Percentiles rank a stretch among this genome's conserved stretches.
phyloP scores from a whole-genome alignment of 2,113 vertebrate species.

The Siphamia tubifer region DNA sequence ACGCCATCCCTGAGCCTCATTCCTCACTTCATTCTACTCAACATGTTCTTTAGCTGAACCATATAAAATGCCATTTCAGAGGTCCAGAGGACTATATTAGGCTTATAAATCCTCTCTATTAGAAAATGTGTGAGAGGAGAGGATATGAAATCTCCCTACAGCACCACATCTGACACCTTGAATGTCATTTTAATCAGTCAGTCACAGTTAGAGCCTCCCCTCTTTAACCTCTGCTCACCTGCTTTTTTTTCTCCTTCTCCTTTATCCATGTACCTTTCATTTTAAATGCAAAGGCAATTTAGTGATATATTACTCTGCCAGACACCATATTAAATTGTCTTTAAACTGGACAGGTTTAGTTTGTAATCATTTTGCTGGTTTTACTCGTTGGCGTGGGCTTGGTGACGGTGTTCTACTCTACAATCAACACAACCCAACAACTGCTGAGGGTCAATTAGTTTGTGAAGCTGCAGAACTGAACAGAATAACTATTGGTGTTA shows the following conservation, averaged over 20 bases:
- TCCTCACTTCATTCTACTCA: conserved; percentile 28
- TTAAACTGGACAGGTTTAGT: conserved; percentile 17
- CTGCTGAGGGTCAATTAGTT: not conserved
- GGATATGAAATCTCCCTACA: conserved; percentile 55
- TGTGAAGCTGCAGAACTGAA: not conserved
- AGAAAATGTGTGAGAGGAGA: conserved; percentile 29
- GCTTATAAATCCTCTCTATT: conserved; percentile 52
- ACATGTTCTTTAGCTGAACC: conserved; percentile 29
- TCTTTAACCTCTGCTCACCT: conserved; percentile 48
- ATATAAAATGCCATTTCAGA: conserved; percentile 45
- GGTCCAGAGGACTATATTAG: conserved; percentile 51
- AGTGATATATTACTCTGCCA: conserved; percentile 30
- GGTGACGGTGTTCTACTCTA: not conserved
- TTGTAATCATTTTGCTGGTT: conserved; percentile 6
- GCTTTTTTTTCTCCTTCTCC: conserved; percentile 20
- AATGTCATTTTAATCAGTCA: conserved; percentile 72
- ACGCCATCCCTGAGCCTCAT: not conserved
- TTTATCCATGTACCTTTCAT: conserved; percentile 29
- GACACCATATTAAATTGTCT: conserved; percentile 39
- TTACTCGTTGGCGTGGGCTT: not conserved
- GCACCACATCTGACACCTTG: conserved; percentile 50
- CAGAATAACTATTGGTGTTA: no score
- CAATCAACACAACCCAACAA: not conserved
- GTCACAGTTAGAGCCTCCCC: conserved; percentile 40
- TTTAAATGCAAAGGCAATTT: conserved; percentile 58